These are phyloP conservation scores for Coptotermes formosanus DNA, from an alignment of 1,140 invertebrate genomes.

Conservation along the genomic window DNA sequence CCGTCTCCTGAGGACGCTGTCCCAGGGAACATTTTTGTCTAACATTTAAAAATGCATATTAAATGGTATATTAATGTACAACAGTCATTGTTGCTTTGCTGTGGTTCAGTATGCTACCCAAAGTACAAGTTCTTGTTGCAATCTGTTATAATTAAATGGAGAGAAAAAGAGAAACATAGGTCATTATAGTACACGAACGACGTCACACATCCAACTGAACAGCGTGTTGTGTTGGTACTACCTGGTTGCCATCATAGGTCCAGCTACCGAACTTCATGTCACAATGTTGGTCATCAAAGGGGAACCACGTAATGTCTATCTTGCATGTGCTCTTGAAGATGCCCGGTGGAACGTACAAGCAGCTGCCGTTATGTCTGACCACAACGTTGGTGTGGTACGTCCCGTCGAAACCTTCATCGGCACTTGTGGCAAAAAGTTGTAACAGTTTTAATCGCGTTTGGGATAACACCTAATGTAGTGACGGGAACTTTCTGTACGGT, in stretches of 20 bases:
- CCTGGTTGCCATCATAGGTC: conserved; percentile 92
- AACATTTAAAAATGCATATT: neutral
- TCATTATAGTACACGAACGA: neutral
- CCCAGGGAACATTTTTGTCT: neutral
- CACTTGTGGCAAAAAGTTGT: conserved; percentile 59
- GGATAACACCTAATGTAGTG: neutral
- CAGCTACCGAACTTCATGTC: conserved; percentile 95
- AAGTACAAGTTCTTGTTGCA: no score
- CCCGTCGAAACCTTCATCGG: conserved; percentile 96
- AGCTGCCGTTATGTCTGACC: conserved; percentile 91
- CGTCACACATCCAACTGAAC: conserved; percentile 10
- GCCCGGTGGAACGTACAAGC: conserved; percentile 94
- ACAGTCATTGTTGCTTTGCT: neutral
- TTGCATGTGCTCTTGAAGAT: conserved; percentile 99
- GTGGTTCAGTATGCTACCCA: neutral
- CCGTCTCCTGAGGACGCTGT: no score
- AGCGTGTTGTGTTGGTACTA: conserved; percentile 47
- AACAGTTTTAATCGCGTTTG: neutral
- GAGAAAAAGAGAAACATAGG: conserved; percentile 15
- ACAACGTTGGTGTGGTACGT: conserved; percentile 97
- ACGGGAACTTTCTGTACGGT: no score
- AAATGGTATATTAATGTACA: neutral
- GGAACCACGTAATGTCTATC: conserved; percentile 99
- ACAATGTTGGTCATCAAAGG: conserved; percentile 97
- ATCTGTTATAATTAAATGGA: neutral